phyloP scores from a whole-genome alignment of 2,797 vertebrate species.

The Lutjanus argentimaculatus region DNA sequence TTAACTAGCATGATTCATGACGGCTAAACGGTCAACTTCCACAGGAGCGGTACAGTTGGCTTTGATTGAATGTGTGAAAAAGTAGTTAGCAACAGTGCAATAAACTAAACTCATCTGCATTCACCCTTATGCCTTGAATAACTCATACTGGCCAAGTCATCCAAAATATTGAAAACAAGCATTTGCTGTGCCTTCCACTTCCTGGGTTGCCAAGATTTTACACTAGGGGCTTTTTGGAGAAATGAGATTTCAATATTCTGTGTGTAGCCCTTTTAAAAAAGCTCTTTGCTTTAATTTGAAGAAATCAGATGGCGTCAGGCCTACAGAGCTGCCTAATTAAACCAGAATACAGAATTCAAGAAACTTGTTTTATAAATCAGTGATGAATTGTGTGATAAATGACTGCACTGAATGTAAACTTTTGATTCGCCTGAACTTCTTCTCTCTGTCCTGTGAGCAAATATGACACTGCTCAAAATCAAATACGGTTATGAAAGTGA shows the following conservation, averaged over 20 bases:
- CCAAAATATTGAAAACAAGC: conserved; percentile 52
- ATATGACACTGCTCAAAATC: conserved; percentile 29
- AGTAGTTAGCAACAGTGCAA: not conserved
- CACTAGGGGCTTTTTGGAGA: conserved; percentile 15
- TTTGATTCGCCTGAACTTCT: conserved; percentile 1
- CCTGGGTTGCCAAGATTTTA: conserved; percentile 48
- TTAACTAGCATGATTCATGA: conserved; percentile 5
- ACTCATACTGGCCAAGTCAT: conserved; percentile 33
- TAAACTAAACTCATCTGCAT: conserved; percentile 29
- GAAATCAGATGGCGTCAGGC: conserved; percentile 29
- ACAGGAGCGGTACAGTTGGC: not conserved
- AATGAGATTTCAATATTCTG: conserved; percentile 44
- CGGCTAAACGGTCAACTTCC: not conserved
- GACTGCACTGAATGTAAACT: conserved; percentile 12
- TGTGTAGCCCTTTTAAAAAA: conserved; percentile 30
- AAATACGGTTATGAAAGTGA: conserved; percentile 32
- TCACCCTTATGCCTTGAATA: conserved; percentile 9
- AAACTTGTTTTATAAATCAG: conserved; percentile 19
- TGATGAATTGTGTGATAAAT: conserved; percentile 27
- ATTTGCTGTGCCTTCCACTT: conserved; percentile 33
- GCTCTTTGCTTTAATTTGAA: conserved; percentile 47
- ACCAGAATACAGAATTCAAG: conserved; percentile 20
- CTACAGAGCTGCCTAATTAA: conserved; percentile 35
- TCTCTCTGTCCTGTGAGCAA: conserved; percentile 31
- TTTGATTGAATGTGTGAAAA: conserved; percentile 33